Base-by-base conservation (phyloP, 2,113 vertebrate species). In the Lycocorax pyrrhopterus region DNA sequence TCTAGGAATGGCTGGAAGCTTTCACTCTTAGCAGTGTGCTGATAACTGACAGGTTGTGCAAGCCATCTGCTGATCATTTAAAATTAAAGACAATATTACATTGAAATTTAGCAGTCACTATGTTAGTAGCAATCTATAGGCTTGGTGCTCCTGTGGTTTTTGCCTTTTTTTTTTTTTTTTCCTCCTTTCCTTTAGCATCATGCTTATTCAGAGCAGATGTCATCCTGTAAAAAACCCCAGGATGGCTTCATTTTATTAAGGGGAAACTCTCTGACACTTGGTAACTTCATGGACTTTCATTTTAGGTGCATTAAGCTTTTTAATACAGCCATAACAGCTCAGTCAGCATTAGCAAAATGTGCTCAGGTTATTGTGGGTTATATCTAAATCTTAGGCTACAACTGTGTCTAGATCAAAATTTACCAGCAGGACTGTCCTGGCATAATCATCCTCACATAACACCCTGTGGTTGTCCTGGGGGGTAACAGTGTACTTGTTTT, bases 151-250 rank as follows among this genome's bases (percentile, higher is more conserved):
- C 55, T 84, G 9, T 67, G 89, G 39, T 39, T 25, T 68, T 53
- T 75, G 21, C 16, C 4, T 72, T 55, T 46, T 35, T 35, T 30
- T 9, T 1, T 1, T 2, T 47, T 47, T 23, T 18, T n/a, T n/a
- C n/a, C 21, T 8, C 10, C 27, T 23, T 29, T 3, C 13, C 32
- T 11, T 37, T 37, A 62, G 33, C 25, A 49, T 82, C 27, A 26
- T 72, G 59, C 64, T 81, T 95, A 86, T 52, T 93, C 59, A 75
- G 33, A 89, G 52, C 59, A 81, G 74, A 87, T 85, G 64, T 51
- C 46, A 49, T 56, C 8, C 12, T 46, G 32, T 62, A 41, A 74
- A 73, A 71, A 77, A 76, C 2, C 26, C 44, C 47, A 83, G 59
- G 44, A 83, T 73, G 49, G 62, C 73, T 94, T 89, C 17, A 71